Base-by-base conservation (phyloP, 2,797 vertebrate species). In the Acanthurus leucopareius region DNA sequence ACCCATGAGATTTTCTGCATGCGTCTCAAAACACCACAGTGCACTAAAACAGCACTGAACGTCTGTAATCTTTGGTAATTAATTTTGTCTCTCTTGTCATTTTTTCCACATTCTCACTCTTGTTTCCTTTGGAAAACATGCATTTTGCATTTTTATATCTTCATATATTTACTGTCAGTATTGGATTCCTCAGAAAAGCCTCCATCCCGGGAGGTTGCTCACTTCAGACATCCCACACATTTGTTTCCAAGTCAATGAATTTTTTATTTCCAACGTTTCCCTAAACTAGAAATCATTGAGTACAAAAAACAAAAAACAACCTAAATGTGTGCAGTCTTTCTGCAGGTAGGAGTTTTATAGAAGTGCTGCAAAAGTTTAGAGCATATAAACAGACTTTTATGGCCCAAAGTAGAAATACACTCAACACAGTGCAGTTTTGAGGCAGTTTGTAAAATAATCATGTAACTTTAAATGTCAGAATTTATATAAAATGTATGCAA, bases 171-270 rank as follows among this genome's bases (percentile, higher is more conserved):
- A 75, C 48, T 71, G 38, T 47, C 56, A 32, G 65, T 66, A 63
- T 83, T 77, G 74, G 62, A 77, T 72, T 77, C 64, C 20, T 68
- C 9, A 8, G 53, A 69, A 59, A 83, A 16, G 59, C 65, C 38
- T 66, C 32, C 20, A 47, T 62, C 69, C 40, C 54, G 53, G 20
- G 71, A 85, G 60, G 32, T 25, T 9, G 2, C 25, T 80, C 73
- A 70, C 40, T 40, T 67, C 63, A 66, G 10, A 66, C 67, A 57
- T 70, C 71, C 52, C 71, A 68, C 69, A 7, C 61, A 73, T 78
- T 75, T 47, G 60, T 57, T 65, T 80, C 59, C 51, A 77, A 79
- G 48, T 81, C 32, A 19, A 7, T 77, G 42, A 32, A 59, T 72
- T 66, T 81, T 53, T 76, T 72, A 49, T 62, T 63, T 52, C 40